A percentile compares a stretch with the other conserved stretches of the same genome.
Evolutionary conservation across 2,113 vertebrate genomes (phyloP).

Genomic region (Pluvialis apricaria): DNA sequence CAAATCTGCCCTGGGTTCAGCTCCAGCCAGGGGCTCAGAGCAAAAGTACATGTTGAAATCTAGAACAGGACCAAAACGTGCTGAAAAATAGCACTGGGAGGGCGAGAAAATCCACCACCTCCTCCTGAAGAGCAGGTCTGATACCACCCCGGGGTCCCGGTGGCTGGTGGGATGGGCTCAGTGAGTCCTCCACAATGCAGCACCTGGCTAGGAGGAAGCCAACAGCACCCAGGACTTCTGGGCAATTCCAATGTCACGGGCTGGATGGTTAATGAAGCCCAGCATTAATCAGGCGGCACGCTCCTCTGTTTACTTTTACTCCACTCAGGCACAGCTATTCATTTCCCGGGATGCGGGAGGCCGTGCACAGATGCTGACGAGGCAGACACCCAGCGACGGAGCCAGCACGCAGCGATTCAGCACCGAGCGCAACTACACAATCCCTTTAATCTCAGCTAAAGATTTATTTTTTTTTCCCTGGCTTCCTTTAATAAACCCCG

Average conservation of each 20-base stretch:
- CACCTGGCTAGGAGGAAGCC: not conserved
- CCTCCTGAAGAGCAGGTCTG: not conserved
- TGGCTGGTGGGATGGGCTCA: fast-evolving
- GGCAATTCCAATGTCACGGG: not conserved
- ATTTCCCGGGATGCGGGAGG: not conserved
- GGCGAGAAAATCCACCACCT: not conserved
- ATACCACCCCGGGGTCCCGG: fast-evolving
- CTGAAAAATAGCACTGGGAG: not conserved
- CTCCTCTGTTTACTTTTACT: slow-evolving; percentile 37
- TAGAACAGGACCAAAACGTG: not conserved
- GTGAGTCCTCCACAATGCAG: not conserved
- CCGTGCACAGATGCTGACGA: slow-evolving; percentile 17
- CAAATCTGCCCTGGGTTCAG: not conserved
- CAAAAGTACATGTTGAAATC: fast-evolving
- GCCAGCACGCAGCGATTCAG: slow-evolving; percentile 39
- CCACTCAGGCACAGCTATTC: not conserved
- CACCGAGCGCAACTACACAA: slow-evolving; percentile 60
- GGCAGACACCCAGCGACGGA: slow-evolving; percentile 10
- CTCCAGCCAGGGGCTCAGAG: not conserved
- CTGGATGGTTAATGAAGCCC: not conserved
- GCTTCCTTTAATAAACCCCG: slow-evolving; percentile 50
- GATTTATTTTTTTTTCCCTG: not conserved
- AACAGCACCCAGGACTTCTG: not conserved
- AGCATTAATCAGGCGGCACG: not conserved
- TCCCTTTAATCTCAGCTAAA: slow-evolving; percentile 66